A percentile compares a stretch with the other conserved stretches of the same genome.
Evolutionary conservation across 2,797 vertebrate species (phyloP).

Genomic region (Lepidocolaptes lacrymiger): DNA sequence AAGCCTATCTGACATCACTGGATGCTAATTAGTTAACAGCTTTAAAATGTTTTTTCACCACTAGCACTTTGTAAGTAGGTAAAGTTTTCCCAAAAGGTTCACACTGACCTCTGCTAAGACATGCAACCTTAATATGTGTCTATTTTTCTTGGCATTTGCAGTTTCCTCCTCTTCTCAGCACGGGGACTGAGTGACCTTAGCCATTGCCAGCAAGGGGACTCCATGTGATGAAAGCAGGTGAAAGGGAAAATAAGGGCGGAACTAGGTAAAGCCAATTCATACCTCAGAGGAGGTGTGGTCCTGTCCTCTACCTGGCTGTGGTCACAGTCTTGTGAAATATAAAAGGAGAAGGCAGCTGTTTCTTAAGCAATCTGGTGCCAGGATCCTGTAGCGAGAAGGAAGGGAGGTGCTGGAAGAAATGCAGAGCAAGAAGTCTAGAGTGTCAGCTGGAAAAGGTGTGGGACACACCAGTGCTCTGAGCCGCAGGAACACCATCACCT

Average conservation of each 20-base stretch:
- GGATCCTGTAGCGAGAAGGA: neutral
- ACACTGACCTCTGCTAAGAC: neutral
- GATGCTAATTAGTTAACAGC: neutral
- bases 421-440: neutral
- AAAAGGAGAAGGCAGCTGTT: constrained; percentile 40
- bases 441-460: neutral
- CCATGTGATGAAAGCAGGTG: constrained; percentile 55
- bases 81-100: neutral
- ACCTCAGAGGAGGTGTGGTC: constrained; percentile 61
- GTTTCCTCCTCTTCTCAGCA: neutral
- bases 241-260: constrained; percentile 62
- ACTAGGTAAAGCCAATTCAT: constrained; percentile 29
- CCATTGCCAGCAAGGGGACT: constrained; percentile 44
- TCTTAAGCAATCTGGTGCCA: constrained; percentile 13
- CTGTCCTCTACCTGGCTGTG: constrained; percentile 10
- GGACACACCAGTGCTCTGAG: neutral
- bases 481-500: neutral
- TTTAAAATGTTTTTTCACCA: neutral
- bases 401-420: constrained; percentile 31
- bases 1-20: neutral
- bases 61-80: neutral
- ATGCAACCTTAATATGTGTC: neutral
- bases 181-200: constrained; percentile 11
- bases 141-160: constrained; percentile 1
- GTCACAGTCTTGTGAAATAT: constrained; percentile 51